Base-by-base conservation (phyloP, 2,113 vertebrate genomes). In the Candoia aspera region DNA sequence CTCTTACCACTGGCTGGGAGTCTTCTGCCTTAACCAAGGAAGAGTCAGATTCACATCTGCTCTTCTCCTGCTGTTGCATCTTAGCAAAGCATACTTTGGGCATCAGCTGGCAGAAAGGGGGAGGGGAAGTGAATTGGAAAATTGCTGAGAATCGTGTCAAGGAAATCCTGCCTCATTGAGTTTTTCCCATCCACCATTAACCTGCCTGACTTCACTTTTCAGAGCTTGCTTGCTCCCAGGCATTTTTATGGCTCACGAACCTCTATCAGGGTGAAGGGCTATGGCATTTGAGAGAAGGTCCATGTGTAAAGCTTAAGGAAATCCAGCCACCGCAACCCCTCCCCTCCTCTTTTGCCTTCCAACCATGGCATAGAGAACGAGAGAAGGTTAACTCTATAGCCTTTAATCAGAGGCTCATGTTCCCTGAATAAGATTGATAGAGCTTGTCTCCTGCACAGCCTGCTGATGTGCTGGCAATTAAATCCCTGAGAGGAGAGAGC, bases 351-450 rank as follows among this genome's bases (percentile, higher is more conserved):
- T 9, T 53, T 4, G 59, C 90, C 53, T 87, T 15, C 59, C 59
- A 68, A 24, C 84, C 83, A n/a, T 53, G 90, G 90, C 58, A 4
- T 84, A 62, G 24, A 9, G 59, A 86, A 68, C 17, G 59, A 29
- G 46, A 91, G 58, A 64, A 37, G 37, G 84, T 91, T 91, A 91
- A 87, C 84, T 49, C 46, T 11, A 9, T 62, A 55, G 87, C 84
- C 90, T 91, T 91, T 86, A 68, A 91, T 91, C 90, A 91, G 57
- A 91, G 84, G 90, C 62, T 55, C 60, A 13, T 26, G 60, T 55
- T 87, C 84, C 60, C 60, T n/a, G 33, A 91, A 73, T 73, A 46
- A 33, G 85, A 87, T 87, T 73, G 90, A 91, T 87, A 49, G 60
- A 17, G 90, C 90, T 87, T 46, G 49, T 73, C 90, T 91, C 85